Evolutionary conservation across 2,113 vertebrate genomes (phyloP).

Genomic region (Ochotona curzoniae): DNA sequence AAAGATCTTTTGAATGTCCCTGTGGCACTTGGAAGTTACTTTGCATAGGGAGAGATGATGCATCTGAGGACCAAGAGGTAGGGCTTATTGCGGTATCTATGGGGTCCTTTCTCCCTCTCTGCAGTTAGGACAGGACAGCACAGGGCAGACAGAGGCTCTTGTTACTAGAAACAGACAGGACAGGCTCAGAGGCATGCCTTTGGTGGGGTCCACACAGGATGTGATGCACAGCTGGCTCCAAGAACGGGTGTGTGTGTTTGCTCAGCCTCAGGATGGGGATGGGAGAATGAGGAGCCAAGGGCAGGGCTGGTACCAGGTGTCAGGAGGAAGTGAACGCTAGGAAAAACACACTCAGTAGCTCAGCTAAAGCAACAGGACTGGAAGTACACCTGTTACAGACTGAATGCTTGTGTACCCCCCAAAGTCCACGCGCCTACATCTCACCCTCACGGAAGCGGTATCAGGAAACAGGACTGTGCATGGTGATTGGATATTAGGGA

Average conservation of each 20-base stretch:
- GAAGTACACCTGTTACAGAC: not conserved
- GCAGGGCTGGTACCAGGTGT: rapidly evolving
- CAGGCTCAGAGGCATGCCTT: rapidly evolving
- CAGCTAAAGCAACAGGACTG: not conserved
- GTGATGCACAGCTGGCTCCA: not conserved
- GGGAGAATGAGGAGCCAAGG: no score
- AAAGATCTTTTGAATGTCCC: not conserved
- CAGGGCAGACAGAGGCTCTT: not conserved
- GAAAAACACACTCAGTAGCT: rapidly evolving
- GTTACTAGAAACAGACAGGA: not conserved
- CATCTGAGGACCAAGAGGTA: rapidly evolving
- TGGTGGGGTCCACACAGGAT: rapidly evolving
- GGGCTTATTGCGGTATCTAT: not conserved
- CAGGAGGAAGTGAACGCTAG: rapidly evolving
- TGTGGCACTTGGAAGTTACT: not conserved
- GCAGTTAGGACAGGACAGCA: not conserved
- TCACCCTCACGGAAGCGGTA: not conserved
- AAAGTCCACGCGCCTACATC: not conserved
- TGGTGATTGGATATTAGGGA: not conserved
- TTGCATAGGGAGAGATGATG: rapidly evolving
- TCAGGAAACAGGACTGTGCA: no score
- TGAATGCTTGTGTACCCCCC: not conserved
- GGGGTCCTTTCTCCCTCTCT: not conserved
- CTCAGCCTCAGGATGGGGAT: not conserved
- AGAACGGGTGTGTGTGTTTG: rapidly evolving